Evolutionary conservation across 2,797 vertebrate species (phyloP).

Genomic region (Myiotriccus ornatus): DNA sequence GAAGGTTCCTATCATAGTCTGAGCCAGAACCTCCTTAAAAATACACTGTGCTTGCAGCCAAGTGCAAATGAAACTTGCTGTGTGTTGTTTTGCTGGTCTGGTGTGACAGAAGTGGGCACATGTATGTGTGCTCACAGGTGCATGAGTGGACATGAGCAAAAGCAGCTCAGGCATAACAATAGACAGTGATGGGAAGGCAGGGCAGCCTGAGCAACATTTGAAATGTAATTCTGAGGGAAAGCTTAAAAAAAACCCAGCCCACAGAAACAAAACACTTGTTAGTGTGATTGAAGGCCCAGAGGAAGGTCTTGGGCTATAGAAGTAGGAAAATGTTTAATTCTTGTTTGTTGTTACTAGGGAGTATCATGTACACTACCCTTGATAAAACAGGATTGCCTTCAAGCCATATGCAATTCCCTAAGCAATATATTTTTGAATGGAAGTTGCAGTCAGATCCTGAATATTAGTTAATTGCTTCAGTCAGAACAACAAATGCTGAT

Average conservation of each 20-base stretch:
- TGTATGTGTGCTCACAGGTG: background rate
- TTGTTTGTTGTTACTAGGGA: background rate
- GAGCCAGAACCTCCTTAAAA: background rate
- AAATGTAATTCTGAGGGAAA: background rate
- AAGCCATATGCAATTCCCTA: background rate
- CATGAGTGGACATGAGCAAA: background rate
- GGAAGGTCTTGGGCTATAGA: background rate
- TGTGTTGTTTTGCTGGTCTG: background rate
- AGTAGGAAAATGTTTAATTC: background rate
- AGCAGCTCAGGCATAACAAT: background rate
- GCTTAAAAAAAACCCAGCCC: background rate
- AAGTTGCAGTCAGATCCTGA: background rate
- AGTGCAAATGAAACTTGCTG: background rate
- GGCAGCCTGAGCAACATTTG: background rate
- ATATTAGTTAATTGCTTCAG: slow-evolving; percentile 39
- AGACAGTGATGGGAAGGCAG: background rate
- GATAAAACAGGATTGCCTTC: slow-evolving; percentile 32
- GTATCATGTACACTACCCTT: background rate
- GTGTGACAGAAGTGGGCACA: accelerated
- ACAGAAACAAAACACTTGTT: background rate
- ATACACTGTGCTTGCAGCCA: background rate
- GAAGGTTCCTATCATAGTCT: background rate
- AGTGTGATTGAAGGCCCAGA: background rate
- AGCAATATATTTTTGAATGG: slow-evolving; percentile 4
- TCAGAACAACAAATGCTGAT: background rate